These are phyloP conservation scores for Gobiocypris rarus DNA, from an alignment of 2,113 vertebrate species.

Conservation along the genomic window DNA sequence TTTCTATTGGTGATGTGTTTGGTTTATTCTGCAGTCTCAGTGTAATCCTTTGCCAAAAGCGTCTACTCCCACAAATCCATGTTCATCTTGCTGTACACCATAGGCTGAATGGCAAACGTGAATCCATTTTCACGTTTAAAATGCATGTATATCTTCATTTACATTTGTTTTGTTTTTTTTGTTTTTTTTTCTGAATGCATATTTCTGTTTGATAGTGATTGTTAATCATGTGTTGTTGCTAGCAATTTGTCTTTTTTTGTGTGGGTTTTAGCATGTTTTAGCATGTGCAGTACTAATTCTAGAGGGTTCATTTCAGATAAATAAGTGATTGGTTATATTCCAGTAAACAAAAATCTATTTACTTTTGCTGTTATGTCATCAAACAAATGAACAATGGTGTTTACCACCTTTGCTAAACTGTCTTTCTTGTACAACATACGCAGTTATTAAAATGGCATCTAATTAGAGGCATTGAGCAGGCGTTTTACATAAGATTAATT, in stretches of 20 bases:
- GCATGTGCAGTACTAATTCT: neutral
- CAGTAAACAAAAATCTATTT: slow-evolving; percentile 57
- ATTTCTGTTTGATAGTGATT: neutral
- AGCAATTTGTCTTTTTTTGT: neutral
- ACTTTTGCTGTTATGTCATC: slow-evolving; percentile 62
- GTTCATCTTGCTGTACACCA: neutral
- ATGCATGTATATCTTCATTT: neutral
- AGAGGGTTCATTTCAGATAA: slow-evolving; percentile 40
- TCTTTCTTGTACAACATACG: slow-evolving; percentile 75
- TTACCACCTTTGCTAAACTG: slow-evolving; percentile 65
- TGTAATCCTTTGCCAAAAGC: slow-evolving; percentile 35
- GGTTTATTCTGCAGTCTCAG: slow-evolving; percentile 27
- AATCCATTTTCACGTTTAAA: slow-evolving; percentile 29
- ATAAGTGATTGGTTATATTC: slow-evolving; percentile 50
- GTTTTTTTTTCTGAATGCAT: neutral
- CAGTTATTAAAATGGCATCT: slow-evolving; percentile 76
- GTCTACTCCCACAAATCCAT: slow-evolving; percentile 22
- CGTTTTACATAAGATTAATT: slow-evolving; percentile 78
- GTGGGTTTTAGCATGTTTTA: neutral
- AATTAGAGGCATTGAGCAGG: slow-evolving; percentile 73
- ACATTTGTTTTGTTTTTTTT: neutral
- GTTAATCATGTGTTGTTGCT: neutral
- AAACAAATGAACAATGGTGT: slow-evolving; percentile 76
- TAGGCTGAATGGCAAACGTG: slow-evolving; percentile 16
- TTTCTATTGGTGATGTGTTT: slow-evolving; percentile 2